Percentiles rank a stretch among this genome's conserved stretches.
phyloP scores from a whole-genome alignment of 2,888 invertebrate species.

The Calameuta pallipes region DNA sequence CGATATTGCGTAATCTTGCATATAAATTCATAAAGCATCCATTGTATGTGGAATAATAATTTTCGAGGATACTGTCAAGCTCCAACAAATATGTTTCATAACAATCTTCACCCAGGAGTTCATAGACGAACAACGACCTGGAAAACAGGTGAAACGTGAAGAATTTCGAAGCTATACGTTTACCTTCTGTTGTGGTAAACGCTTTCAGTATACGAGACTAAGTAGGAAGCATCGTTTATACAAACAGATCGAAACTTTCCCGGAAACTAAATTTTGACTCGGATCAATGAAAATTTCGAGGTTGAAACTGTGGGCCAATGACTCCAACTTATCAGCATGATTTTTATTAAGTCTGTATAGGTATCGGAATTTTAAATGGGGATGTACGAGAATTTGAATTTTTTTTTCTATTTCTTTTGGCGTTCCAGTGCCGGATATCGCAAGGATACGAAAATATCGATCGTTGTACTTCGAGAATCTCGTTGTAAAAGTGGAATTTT shows the following conservation, averaged over 20 bases:
- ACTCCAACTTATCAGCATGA: background rate
- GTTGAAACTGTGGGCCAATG: background rate
- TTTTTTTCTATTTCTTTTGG: background rate
- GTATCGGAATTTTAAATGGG: background rate
- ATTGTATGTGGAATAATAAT: background rate
- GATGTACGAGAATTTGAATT: background rate
- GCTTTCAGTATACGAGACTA: background rate
- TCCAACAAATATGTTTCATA: slow-evolving; percentile 45
- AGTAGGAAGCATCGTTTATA: background rate
- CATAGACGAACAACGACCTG: slow-evolving; percentile 44
- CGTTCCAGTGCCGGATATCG: background rate
- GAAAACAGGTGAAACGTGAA: slow-evolving; percentile 49
- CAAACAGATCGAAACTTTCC: background rate
- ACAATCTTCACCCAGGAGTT: slow-evolving; percentile 40
- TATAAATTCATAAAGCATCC: background rate
- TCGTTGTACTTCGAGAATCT: background rate
- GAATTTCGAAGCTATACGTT: slow-evolving; percentile 29
- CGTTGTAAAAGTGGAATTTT: background rate
- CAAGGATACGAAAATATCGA: background rate
- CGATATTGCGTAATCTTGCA: background rate
- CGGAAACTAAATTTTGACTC: background rate
- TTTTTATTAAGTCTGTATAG: background rate
- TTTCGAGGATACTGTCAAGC: slow-evolving; percentile 5
- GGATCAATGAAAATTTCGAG: background rate
- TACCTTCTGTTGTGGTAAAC: background rate